Evolutionary conservation across 64 coral and sea anemone species (phyloP).

Genomic region (Pocillopora damicornis): DNA sequence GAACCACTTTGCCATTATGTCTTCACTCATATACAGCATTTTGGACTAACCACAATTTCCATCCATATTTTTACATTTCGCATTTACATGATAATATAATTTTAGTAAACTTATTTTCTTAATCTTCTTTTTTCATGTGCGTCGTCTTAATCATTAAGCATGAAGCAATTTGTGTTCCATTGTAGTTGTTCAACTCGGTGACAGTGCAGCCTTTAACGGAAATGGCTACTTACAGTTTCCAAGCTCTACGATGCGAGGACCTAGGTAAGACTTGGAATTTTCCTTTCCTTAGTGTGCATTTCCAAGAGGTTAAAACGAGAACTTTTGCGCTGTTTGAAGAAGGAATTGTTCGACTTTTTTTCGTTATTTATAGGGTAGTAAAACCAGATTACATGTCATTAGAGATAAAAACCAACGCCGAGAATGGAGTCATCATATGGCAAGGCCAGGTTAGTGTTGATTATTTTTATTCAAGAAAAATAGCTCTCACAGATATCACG

Average conservation of each 20-base stretch:
- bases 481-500: neutral
- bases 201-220: conserved; percentile 47
- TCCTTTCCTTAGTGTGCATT: too few relatives aligned
- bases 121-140: too few relatives aligned
- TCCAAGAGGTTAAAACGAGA: too few relatives aligned
- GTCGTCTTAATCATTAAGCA: too few relatives aligned
- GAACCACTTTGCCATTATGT: too few relatives aligned
- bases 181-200: conserved; percentile 51
- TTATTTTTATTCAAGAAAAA: neutral
- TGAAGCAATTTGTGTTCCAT: neutral
- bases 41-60: too few relatives aligned
- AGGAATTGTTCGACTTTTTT: neutral
- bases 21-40: too few relatives aligned
- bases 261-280: conserved; percentile 38
- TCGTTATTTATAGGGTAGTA: neutral
- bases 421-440: conserved; percentile 61
- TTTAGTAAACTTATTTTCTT: too few relatives aligned
- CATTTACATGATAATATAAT: too few relatives aligned
- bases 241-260: conserved; percentile 28
- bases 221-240: conserved; percentile 80
- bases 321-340: too few relatives aligned
- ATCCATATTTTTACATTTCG: too few relatives aligned
- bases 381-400: conserved; percentile 53
- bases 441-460: conserved; percentile 50
- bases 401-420: conserved; percentile 52